Evolutionary conservation across 2,797 vertebrate species (phyloP).

Genomic region (Peromyscus melanophrys): DNA sequence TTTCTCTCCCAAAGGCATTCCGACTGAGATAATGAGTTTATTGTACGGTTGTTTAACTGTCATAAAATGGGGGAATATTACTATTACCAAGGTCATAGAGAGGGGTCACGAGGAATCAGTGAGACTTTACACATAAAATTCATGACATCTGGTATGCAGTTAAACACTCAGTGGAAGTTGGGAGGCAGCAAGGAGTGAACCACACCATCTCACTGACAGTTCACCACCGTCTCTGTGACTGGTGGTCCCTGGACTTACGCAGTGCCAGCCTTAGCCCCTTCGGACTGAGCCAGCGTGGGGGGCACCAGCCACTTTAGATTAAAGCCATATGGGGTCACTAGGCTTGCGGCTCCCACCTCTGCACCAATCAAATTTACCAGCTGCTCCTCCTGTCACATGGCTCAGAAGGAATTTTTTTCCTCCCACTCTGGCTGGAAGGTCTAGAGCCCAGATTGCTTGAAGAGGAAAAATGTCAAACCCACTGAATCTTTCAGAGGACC

Average conservation of each 20-base stretch:
- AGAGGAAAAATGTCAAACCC: conserved; percentile 5
- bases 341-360: neutral
- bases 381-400: neutral
- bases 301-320: neutral
- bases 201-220: neutral
- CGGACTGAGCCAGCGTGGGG: neutral
- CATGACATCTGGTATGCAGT: neutral
- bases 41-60: neutral
- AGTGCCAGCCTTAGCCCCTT: neutral
- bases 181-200: neutral
- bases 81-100: neutral
- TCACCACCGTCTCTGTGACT: neutral
- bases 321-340: neutral
- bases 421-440: conserved; percentile 10
- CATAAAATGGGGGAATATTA: neutral
- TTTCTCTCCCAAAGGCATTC: neutral
- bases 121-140: neutral
- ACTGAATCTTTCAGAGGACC: conserved; percentile 13
- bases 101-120: neutral
- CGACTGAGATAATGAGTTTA: neutral
- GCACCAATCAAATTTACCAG: neutral
- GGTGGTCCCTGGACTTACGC: neutral
- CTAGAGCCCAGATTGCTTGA: conserved; percentile 60
- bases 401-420: neutral
- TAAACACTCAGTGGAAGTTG: neutral